Percentiles rank a stretch among this genome's conserved stretches.
These are phyloP conservation scores for Manduca sexta DNA, from an alignment of 1,140 invertebrate species.

Conservation along the genomic window DNA sequence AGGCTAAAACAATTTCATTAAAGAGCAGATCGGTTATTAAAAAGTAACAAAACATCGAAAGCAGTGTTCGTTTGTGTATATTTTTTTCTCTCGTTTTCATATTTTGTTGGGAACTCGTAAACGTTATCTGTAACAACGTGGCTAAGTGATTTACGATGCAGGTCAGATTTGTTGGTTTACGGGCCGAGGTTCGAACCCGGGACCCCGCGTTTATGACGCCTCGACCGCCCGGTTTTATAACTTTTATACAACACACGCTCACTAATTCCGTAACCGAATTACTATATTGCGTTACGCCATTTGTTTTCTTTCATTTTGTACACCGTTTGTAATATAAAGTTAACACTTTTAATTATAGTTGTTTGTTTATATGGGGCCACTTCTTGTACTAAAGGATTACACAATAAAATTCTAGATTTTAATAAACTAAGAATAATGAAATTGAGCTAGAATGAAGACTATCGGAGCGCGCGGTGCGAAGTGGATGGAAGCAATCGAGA, in stretches of 20 bases:
- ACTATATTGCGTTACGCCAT: conserved; percentile 18
- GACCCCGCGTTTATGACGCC: conserved; percentile 51
- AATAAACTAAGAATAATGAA: no score
- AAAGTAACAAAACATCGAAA: conserved; percentile 19
- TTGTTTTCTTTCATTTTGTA: no score
- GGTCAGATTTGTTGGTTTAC: conserved; percentile 72
- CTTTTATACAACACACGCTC: conserved; percentile 40
- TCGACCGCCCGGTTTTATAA: conserved; percentile 46
- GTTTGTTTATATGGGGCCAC: conserved; percentile 10
- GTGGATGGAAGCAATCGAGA: conserved; percentile 33
- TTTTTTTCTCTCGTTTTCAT: conserved; percentile 45
- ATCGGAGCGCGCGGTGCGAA: conserved; percentile 21
- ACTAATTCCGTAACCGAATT: conserved; percentile 22
- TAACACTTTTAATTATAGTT: conserved; percentile 23
- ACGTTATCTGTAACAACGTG: conserved; percentile 63
- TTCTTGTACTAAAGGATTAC: no score
- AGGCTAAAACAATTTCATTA: neutral
- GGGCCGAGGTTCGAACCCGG: conserved; percentile 51
- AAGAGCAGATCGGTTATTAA: conserved; percentile 14
- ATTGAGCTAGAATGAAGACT: neutral
- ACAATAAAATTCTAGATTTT: no score
- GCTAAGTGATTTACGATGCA: conserved; percentile 70
- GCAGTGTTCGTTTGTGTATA: conserved; percentile 15
- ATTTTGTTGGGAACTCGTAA: conserved; percentile 63
- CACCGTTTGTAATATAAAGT: neutral